These are phyloP conservation scores for Mellilla xanthometata DNA, from an alignment of 2,888 invertebrate genomes.

Conservation along the genomic window DNA sequence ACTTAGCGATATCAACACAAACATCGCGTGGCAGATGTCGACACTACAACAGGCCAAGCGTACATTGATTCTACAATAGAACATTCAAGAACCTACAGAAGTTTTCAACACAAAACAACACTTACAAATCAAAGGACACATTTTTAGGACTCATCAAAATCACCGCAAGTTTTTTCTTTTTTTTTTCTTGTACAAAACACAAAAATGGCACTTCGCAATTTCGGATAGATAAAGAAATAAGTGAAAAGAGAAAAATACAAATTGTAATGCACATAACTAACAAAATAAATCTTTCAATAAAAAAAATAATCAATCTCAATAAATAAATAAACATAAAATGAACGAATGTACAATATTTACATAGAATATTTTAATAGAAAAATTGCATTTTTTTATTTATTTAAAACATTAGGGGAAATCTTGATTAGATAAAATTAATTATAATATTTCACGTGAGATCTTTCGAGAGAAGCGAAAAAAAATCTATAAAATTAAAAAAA, in stretches of 20 bases:
- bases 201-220: constrained; percentile 66
- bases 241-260: constrained; percentile 43
- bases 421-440: constrained; percentile 31
- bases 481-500: constrained; percentile 58
- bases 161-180: constrained; percentile 43
- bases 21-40: constrained; percentile 40
- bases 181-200: constrained; percentile 45
- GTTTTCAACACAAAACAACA: constrained; percentile 45
- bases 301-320: constrained; percentile 75
- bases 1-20: constrained; percentile 31
- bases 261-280: constrained; percentile 54
- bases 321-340: constrained; percentile 63
- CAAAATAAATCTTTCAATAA: constrained; percentile 68
- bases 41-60: constrained; percentile 60
- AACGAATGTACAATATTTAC: constrained; percentile 81
- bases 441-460: constrained; percentile 54
- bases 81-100: constrained; percentile 74
- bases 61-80: constrained; percentile 79
- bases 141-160: constrained; percentile 59
- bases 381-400: constrained; percentile 54
- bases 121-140: constrained; percentile 37
- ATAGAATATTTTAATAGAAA: constrained; percentile 73
- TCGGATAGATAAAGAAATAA: constrained; percentile 37
- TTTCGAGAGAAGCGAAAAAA: constrained; percentile 55
- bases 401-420: constrained; percentile 59